Base-by-base conservation (phyloP, 2,888 invertebrate species). In the Trachelus iudaicus region DNA sequence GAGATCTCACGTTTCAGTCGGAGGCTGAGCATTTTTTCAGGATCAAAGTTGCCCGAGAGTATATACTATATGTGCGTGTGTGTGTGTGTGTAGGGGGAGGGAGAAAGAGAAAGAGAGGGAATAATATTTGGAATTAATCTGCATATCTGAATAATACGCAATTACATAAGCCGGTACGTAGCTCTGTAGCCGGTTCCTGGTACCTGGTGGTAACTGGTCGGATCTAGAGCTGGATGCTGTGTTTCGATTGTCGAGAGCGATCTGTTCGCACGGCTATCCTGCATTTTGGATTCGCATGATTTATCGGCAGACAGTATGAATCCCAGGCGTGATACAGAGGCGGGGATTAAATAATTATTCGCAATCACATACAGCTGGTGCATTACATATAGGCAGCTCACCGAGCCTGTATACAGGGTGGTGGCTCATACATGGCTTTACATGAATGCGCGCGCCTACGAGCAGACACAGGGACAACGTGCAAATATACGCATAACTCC, bases 331-430 rank as follows among this genome's bases (percentile, higher is more conserved):
- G 83, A 79, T 81, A 82, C 82, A 79, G 56, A 76, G 76, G 73
- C 75, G 77, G 83, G 85, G 86, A 88, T 89, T 88, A 88, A 89
- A 88, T 88, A 88, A 88, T 89, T 89, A 88, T 88, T 88, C 85
- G 84, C 86, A 84, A 87, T 89, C 86, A 85, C 83, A 82, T 84
- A 82, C 87, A 89, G 86, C 87, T 83, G 88, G 82, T 82, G 85
- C 85, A 83, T 85, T 87, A 84, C 83, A 81, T 84, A 84, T 81
- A 81, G 84, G 77, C 73, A 31, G 56, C 56, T 56, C 56, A 56
- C 56, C 23, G 23, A 23, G 23, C 56, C 23, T 56, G 56, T 56
- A 56, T 56, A 56, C 56, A 23, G 56, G 74, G 78, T 75, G 74
- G 78, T 75, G 75, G 33, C 78, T 83, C 79, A 80, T 83, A 83